phyloP scores from a whole-genome alignment of 2,888 invertebrate genomes.

The Coelinius sp. region DNA sequence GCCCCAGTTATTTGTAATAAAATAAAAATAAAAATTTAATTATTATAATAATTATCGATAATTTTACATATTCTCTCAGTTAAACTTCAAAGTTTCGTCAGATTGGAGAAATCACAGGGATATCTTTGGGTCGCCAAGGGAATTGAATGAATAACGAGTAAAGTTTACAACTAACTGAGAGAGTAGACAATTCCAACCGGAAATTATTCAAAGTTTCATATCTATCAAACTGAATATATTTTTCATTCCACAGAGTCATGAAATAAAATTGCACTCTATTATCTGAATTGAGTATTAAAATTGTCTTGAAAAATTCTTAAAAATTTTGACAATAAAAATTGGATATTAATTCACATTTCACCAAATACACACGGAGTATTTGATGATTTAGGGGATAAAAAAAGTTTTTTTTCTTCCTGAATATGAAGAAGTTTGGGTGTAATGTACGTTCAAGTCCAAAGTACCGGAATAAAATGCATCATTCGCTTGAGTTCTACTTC shows the following conservation, averaged over 20 bases:
- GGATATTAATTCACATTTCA: background rate
- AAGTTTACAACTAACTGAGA: constrained; percentile 31
- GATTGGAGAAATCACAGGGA: background rate
- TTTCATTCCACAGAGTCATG: constrained; percentile 1
- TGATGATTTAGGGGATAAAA: background rate
- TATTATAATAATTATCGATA: no score
- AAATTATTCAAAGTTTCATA: constrained; percentile 38
- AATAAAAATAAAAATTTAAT: no score
- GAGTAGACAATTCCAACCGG: background rate
- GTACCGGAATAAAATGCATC: constrained; percentile 27
- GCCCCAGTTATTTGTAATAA: no score
- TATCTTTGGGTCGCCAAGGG: background rate
- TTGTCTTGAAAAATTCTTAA: background rate
- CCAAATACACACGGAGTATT: background rate
- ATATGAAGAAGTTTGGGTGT: background rate
- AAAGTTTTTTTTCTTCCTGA: background rate
- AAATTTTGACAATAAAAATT: background rate
- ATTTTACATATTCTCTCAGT: background rate
- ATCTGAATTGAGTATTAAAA: background rate
- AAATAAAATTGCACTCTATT: background rate
- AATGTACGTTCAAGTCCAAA: constrained; percentile 19
- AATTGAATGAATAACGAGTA: constrained; percentile 27
- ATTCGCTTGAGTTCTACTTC: constrained; percentile 1
- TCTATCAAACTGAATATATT: constrained; percentile 31
- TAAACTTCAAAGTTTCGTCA: background rate